A percentile compares a stretch with the other conserved stretches of the same genome.
Evolutionary conservation across 2,113 vertebrate genomes (phyloP).

Genomic region (Planiliza haematocheilus): DNA sequence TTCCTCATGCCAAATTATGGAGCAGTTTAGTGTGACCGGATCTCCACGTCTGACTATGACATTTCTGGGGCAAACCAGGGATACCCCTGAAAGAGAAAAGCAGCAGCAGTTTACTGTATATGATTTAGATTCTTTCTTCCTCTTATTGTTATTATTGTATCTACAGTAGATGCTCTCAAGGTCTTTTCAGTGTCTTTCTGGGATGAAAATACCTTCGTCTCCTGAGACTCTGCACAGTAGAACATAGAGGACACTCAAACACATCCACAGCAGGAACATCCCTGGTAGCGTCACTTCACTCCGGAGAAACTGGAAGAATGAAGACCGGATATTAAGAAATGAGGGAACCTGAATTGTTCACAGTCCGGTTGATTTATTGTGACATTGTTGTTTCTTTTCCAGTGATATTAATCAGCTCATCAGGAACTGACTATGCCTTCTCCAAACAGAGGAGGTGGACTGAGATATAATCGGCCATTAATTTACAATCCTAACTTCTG

Average conservation of each 20-base stretch:
- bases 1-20: background rate
- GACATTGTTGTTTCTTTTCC: no score
- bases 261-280: slow-evolving; percentile 16
- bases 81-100: background rate
- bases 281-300: background rate
- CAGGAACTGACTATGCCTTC: no score
- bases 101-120: background rate
- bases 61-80: background rate
- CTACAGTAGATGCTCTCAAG: no score
- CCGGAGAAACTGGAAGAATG: background rate
- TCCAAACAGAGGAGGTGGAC: no score
- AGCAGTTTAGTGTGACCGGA: background rate
- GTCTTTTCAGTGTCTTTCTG: background rate
- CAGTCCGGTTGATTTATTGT: no score
- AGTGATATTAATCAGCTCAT: no score
- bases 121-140: no score
- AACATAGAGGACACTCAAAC: slow-evolving; percentile 8
- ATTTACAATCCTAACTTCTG: no score
- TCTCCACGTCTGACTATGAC: fast-evolving
- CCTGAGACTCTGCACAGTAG: background rate
- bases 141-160: background rate
- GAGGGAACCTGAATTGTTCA: background rate
- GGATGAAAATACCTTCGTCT: background rate
- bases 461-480: no score
- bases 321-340: background rate